A percentile compares a stretch with the other conserved stretches of the same genome.
phyloP scores from a whole-genome alignment of 2,797 vertebrate species.

The Falco columbarius region DNA sequence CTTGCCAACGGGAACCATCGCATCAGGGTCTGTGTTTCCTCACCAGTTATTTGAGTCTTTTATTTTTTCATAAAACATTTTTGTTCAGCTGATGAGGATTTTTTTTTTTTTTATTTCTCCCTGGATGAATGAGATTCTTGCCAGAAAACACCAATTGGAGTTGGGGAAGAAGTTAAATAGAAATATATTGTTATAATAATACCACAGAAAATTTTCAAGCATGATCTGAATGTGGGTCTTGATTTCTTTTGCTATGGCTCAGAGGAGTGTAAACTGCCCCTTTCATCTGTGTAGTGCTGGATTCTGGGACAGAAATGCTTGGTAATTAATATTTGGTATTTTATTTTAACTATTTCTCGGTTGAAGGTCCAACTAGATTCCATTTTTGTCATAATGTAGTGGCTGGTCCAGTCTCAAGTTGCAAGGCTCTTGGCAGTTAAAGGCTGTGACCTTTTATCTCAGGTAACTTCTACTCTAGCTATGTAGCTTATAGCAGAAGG shows the following conservation, averaged over 20 bases:
- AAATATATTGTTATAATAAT: constrained; percentile 24
- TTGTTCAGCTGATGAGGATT: background rate
- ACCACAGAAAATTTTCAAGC: constrained; percentile 44
- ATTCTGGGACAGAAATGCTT: constrained; percentile 41
- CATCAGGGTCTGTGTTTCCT: background rate
- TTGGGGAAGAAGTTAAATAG: background rate
- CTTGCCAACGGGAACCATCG: background rate
- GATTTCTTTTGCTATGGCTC: constrained; percentile 41
- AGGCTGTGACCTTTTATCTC: background rate
- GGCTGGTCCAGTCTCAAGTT: background rate
- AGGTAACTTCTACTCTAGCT: background rate
- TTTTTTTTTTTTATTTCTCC: background rate
- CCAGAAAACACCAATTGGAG: constrained; percentile 7
- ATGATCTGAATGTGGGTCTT: constrained; percentile 47
- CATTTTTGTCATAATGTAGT: background rate
- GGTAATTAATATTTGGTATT: constrained; percentile 18
- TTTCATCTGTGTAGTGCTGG: background rate
- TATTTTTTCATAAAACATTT: background rate
- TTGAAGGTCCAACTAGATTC: background rate
- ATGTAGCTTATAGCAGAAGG: background rate
- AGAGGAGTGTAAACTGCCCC: constrained; percentile 6
- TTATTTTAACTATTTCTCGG: constrained; percentile 24
- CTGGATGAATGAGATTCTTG: background rate
- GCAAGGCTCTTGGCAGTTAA: background rate
- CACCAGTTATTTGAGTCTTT: background rate